Evolutionary conservation across 2,797 vertebrate genomes (phyloP).

Genomic region (Chloroceryle inda): DNA sequence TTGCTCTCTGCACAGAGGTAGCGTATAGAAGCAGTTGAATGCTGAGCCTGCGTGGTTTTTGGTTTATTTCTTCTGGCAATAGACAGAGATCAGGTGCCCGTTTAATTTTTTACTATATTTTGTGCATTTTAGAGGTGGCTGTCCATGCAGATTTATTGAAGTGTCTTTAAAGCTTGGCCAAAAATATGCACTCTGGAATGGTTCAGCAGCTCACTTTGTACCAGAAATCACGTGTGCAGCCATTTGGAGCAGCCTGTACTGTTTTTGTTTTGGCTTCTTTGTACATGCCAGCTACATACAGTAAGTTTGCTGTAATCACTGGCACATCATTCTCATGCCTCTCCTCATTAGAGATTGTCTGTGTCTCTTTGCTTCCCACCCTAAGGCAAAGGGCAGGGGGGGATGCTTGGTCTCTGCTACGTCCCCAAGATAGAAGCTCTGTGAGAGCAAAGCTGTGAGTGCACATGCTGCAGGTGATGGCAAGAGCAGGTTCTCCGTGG

Average conservation of each 20-base stretch:
- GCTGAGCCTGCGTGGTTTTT: neutral
- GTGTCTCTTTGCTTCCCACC: neutral
- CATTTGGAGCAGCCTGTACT: fast-evolving
- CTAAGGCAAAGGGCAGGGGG: neutral
- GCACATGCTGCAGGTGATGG: fast-evolving
- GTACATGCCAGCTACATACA: fast-evolving
- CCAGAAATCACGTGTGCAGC: fast-evolving
- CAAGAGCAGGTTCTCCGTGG: fast-evolving
- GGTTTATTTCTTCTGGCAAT: neutral
- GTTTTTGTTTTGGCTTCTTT: neutral
- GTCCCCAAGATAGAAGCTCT: neutral
- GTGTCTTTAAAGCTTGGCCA: neutral
- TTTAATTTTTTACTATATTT: neutral
- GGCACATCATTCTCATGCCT: fast-evolving
- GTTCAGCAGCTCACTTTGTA: neutral
- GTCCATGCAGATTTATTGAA: neutral
- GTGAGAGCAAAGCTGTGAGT: neutral
- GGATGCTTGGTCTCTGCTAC: fast-evolving
- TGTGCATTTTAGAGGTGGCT: neutral
- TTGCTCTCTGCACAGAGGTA: neutral
- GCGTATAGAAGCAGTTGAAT: fast-evolving
- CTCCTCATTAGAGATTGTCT: fast-evolving
- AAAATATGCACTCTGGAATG: neutral
- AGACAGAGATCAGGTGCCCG: neutral
- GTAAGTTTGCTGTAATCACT: neutral